Evolutionary conservation across 2,888 invertebrate species (phyloP).

Genomic region (Drosophila kokeensis): DNA sequence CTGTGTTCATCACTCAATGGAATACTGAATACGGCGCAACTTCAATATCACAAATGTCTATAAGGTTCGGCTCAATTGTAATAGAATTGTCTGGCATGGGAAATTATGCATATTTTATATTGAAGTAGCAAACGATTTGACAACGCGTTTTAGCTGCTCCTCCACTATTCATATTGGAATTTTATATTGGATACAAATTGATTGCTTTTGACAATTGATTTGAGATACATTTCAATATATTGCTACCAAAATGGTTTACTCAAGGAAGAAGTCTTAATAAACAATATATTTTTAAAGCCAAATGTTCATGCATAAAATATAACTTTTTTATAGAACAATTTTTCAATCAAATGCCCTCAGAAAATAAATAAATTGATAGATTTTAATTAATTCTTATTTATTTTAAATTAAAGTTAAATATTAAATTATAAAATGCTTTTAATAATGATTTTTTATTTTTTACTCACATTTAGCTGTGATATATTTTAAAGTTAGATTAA

Average conservation of each 20-base stretch:
- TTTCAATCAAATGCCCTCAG: accelerated
- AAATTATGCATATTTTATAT: slow-evolving; percentile 15
- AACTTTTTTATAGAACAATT: background rate
- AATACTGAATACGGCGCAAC: slow-evolving; percentile 13
- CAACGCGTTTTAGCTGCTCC: slow-evolving; percentile 6
- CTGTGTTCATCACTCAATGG: slow-evolving; percentile 18
- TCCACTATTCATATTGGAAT: background rate
- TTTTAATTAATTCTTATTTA: background rate
- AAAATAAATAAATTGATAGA: background rate
- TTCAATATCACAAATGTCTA: slow-evolving; percentile 16
- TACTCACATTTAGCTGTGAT: background rate
- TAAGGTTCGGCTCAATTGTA: slow-evolving; percentile 6
- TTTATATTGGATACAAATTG: background rate
- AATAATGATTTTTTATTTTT: background rate
- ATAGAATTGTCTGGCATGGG: background rate
- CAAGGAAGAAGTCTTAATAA: background rate
- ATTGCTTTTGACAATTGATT: slow-evolving; percentile 9
- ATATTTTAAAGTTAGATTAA: background rate
- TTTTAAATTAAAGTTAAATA: background rate
- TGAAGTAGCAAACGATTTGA: background rate
- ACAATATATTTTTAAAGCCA: background rate
- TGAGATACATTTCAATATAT: background rate
- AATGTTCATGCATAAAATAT: background rate
- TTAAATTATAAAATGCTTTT: too few relatives aligned
- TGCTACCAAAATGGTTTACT: background rate